A percentile compares a stretch with the other conserved stretches of the same genome.
Evolutionary conservation across 2,888 invertebrate species (phyloP).

Genomic region (Oxystoma pomonae): DNA sequence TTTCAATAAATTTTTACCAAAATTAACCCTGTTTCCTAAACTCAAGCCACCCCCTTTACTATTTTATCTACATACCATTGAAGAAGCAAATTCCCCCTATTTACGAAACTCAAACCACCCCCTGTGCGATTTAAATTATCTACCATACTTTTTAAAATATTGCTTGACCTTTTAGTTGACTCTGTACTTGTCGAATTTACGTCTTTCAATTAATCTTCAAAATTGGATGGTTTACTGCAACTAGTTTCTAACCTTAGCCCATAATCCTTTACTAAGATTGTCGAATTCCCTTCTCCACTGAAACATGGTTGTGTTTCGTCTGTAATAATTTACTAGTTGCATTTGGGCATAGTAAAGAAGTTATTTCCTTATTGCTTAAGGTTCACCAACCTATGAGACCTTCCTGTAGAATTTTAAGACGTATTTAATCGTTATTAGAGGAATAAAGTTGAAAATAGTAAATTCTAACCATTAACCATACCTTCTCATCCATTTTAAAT

Average conservation of each 20-base stretch:
- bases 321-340: not conserved
- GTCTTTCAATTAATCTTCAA: no score
- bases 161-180: slow-evolving; percentile 22
- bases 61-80: slow-evolving; percentile 45
- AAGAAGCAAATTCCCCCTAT: slow-evolving; percentile 40
- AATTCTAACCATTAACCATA: no score
- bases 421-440: no score
- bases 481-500: slow-evolving; percentile 20
- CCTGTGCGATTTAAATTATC: slow-evolving; percentile 44
- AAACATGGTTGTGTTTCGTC: not conserved
- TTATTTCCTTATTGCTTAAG: no score
- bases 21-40: slow-evolving; percentile 35
- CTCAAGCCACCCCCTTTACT: slow-evolving; percentile 38
- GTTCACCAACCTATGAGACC: no score
- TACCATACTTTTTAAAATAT: slow-evolving; percentile 44
- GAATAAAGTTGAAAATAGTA: no score
- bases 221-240: no score
- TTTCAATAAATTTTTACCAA: slow-evolving; percentile 43
- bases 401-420: no score
- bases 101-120: slow-evolving; percentile 34
- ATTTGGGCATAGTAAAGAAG: slow-evolving; percentile 30
- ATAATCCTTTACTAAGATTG: slow-evolving; percentile 21
- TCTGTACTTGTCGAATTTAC: no score
- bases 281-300: slow-evolving; percentile 11
- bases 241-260: slow-evolving; percentile 3